A percentile compares a stretch with the other conserved stretches of the same genome.
Evolutionary conservation across 2,797 vertebrate species (phyloP).

Genomic region (Dicrostonyx torquatus): DNA sequence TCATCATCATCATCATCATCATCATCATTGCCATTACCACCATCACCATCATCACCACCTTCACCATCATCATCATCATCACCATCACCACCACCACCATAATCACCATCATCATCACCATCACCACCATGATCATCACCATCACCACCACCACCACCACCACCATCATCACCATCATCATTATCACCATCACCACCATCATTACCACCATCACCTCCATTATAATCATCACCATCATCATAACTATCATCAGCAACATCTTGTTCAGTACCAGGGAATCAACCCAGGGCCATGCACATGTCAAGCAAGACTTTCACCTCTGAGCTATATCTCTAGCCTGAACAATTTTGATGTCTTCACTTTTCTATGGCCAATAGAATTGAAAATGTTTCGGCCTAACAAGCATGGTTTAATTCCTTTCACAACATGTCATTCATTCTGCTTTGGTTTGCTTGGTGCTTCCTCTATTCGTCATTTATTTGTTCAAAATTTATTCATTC

Average conservation of each 20-base stretch:
- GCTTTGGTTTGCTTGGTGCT: background rate
- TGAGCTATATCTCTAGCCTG: background rate
- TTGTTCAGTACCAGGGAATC: too few species aligned
- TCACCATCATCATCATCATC: too few species aligned
- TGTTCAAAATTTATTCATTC: background rate
- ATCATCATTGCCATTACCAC: too few species aligned
- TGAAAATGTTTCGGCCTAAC: constrained; percentile 21
- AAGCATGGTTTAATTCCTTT: background rate
- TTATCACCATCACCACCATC: background rate
- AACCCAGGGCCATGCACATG: background rate
- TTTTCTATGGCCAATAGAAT: constrained; percentile 19
- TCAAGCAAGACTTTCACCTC: background rate
- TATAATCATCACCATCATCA: background rate
- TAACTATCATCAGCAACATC: background rate
- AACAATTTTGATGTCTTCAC: constrained; percentile 30
- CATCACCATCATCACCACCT: rapidly evolving
- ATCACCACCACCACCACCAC: background rate
- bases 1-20: background rate
- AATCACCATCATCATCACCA: background rate
- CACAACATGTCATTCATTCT: background rate
- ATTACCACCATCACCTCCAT: too few species aligned
- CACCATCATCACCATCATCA: background rate
- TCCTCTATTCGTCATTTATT: background rate
- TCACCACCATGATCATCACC: too few species aligned
- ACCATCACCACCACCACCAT: background rate